Conservation (phyloP, 2,888 invertebrate species). For the Ischnus inquisitorius region DNA sequence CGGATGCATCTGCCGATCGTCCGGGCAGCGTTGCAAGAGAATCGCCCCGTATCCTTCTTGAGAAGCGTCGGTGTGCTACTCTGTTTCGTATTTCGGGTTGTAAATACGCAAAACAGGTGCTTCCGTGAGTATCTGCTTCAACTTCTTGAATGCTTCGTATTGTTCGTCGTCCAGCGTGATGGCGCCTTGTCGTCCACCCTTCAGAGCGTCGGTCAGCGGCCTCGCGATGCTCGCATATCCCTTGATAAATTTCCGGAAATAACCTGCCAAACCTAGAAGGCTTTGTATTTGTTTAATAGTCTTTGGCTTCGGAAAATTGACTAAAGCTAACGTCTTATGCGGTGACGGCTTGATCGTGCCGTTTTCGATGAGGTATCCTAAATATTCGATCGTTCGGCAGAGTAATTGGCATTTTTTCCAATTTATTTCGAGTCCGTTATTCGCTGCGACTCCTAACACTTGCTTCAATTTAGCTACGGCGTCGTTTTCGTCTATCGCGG, state of each 20-base stretch:
- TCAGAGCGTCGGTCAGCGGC: slow-evolving; percentile 74
- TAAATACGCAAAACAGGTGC: slow-evolving; percentile 65
- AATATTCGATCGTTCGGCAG: no score
- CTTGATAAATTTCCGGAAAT: slow-evolving; percentile 70
- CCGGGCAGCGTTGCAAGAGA: slow-evolving; percentile 72
- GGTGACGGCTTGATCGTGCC: slow-evolving; percentile 58
- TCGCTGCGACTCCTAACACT: slow-evolving; percentile 59
- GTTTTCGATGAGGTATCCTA: slow-evolving; percentile 57
- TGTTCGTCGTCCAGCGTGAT: slow-evolving; percentile 62
- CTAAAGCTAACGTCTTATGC: slow-evolving; percentile 63
- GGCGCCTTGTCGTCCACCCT: slow-evolving; percentile 54
- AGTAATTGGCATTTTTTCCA: no score
- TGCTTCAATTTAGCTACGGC: slow-evolving; percentile 45
- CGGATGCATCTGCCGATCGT: slow-evolving; percentile 70
- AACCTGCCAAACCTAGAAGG: slow-evolving; percentile 69
- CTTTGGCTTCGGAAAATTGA: no score
- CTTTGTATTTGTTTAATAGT: slow-evolving; percentile 64
- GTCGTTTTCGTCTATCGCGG: slow-evolving; percentile 51
- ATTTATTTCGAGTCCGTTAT: slow-evolving; percentile 66
- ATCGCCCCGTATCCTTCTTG: slow-evolving; percentile 73
- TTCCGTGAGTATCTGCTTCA: slow-evolving; percentile 54
- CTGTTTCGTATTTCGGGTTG: slow-evolving; percentile 53
- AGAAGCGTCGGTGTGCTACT: slow-evolving; percentile 70
- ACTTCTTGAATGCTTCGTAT: slow-evolving; percentile 42
- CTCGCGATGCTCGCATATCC: slow-evolving; percentile 70